Conservation (phyloP, 2,113 vertebrate species). For the rabbit (Oryctolagus cuniculus) region DNA sequence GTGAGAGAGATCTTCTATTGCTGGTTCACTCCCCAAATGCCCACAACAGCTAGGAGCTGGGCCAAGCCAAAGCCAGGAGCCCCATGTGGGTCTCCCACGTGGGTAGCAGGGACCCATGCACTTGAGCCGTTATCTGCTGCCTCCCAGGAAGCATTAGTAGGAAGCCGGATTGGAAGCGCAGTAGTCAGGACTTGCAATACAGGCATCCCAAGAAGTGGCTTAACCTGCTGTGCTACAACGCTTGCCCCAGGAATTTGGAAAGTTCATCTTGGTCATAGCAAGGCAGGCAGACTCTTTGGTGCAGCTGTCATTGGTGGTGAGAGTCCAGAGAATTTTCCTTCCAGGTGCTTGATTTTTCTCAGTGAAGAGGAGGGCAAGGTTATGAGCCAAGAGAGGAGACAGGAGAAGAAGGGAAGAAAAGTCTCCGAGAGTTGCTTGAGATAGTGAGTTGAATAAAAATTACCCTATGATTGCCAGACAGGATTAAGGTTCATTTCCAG, state of each 20-base stretch:
- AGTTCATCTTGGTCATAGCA: neutral
- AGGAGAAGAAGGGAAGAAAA: neutral
- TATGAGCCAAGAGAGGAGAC: neutral
- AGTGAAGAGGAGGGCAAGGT: neutral
- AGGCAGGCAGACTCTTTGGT: neutral
- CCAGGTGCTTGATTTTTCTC: neutral
- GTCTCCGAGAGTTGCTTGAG: neutral
- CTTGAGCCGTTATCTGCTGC: too few species aligned
- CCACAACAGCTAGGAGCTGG: too few species aligned
- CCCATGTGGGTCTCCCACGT: too few species aligned
- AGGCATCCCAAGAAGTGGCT: too few species aligned
- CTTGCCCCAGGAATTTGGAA: neutral
- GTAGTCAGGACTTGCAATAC: too few species aligned
- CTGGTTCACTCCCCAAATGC: too few species aligned
- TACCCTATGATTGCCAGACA: neutral
- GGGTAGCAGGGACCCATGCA: too few species aligned
- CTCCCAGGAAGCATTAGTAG: too few species aligned
- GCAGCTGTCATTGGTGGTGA: neutral
- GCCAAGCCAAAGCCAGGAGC: too few species aligned
- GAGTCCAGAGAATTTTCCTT: neutral
- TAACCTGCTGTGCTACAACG: too few species aligned
- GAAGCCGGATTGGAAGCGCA: too few species aligned
- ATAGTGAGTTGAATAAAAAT: slow-evolving; percentile 19
- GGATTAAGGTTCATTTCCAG: neutral
- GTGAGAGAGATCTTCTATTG: too few species aligned